Conservation (phyloP, 2,888 invertebrate species). For the Melipona beecheii region DNA sequence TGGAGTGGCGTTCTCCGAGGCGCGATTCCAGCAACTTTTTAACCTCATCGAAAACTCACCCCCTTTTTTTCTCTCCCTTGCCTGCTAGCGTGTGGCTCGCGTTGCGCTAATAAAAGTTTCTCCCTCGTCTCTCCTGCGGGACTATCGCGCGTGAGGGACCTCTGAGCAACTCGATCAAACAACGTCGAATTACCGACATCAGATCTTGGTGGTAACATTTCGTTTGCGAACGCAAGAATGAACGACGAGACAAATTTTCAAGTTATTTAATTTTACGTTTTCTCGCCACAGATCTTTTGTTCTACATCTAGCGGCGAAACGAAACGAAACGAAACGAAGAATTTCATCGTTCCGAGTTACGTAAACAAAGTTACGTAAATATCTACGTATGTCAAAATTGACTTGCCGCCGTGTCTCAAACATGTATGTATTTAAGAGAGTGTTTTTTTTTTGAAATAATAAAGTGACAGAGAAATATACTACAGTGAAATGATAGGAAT, state of each 20-base stretch:
- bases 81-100: conserved; percentile 9
- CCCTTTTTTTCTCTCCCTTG: not conserved
- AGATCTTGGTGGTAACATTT: too few relatives aligned
- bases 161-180: conserved; percentile 1
- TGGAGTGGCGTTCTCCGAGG: conserved; percentile 4
- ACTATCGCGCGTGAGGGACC: not conserved
- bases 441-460: not conserved
- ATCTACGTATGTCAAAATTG: not conserved
- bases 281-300: too few relatives aligned
- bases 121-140: conserved; percentile 32
- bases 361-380: not conserved
- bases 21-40: conserved; percentile 33
- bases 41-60: conserved; percentile 23
- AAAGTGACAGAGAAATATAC: not conserved
- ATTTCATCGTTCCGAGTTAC: not conserved
- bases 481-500: not conserved
- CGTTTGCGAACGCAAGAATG: not conserved
- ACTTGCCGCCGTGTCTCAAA: not conserved
- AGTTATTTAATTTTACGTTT: not conserved
- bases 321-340: not conserved
- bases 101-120: conserved; percentile 46
- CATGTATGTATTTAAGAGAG: not conserved
- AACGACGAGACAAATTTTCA: not conserved
- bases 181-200: conserved; percentile 1
- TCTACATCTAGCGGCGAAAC: not conserved